Evolutionary conservation across 2,113 vertebrate species (phyloP), one percentile per base, ranked within the genome.

Genomic region (Synchiropus splendidus): DNA sequence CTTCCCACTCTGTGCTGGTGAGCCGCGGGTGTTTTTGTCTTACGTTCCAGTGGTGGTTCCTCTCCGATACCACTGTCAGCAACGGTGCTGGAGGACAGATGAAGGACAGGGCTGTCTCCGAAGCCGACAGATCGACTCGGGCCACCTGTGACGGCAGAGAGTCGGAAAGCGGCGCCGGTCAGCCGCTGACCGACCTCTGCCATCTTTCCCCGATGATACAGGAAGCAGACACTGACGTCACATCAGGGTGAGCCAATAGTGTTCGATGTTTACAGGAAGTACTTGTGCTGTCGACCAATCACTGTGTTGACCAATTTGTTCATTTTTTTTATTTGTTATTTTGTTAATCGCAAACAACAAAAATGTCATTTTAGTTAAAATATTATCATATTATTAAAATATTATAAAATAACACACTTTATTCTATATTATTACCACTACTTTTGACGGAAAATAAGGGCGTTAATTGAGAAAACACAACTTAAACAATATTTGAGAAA

Each of bases 131-230:
- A 2, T 5, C 10, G 41, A 30, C 21, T 35, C 1, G 15, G 45
- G 3, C 32, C 31, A 18, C 16, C 48, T 14, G 39, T 58, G 10
- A 77, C 4, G 1, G n/a, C 32, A 13, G 52, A 49, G 4, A 82
- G 15, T 11, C 61, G 61, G 52, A 37, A 45, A 6, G 12, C 42
- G 15, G 61, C 55, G 1, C 1, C 47, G 10, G 55, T 30, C n/a
- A 86, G 57, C 41, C 60, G 47, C 21, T 66, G 51, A n/a, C 68
- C 64, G 76, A 84, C 77, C 80, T 83, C 83, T 61, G 80, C 81
- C 86, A 86, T 86, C 31, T 59, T 43, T 11, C 34, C 41, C 9
- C n/a, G 17, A 11, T 2, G 2, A 1, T 6, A 31, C 16, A 41
- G 36, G 10, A 14, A 16, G 6, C 11, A 6, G 4, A 6, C 75